Base-by-base conservation (phyloP, 2,797 vertebrate species). In the Cuculus canorus region DNA sequence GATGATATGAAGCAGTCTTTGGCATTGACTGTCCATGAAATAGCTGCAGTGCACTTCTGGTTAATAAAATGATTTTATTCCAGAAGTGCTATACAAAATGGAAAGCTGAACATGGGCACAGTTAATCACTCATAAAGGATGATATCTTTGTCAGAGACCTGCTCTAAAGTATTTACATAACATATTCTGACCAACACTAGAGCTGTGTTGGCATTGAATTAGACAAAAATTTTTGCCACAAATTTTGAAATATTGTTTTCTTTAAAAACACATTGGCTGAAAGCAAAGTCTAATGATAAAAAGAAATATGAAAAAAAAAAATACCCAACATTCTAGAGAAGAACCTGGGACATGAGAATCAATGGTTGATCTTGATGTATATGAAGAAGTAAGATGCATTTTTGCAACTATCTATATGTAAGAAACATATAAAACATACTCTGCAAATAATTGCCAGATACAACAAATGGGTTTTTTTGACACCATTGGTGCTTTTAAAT, bases 391-490 rank as follows among this genome's bases (percentile, higher is more conserved):
- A 60, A 47, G 35, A 50, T 87, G 27, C 1, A 66, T 32, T 75
- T 82, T 53, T 2, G 14, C 27, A 10, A 27, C n/a, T n/a, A n/a
- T n/a, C n/a, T n/a, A n/a, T n/a, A n/a, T n/a, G 9, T 50, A 71
- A 45, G 33, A 73, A 57, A 5, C 15, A 6, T 45, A n/a, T 16
- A 57, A 80, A 88, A 37, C 30, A 25, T 4, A 11, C 10, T 48
- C 48, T 22, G 37, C 0, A 5, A 54, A 65, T 21, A 5, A 56
- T 57, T n/a, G 77, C 2, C 13, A 70, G 35, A 28, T 13, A n/a
- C 2, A 27, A 57, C 10, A 63, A 82, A 77, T 32, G 4, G n/a
- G n/a, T n/a, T 0, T 0, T 76, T 87, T 71, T 77, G 7, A 17
- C 13, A 86, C 25, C 16, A 1, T 8, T 52, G 30, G 13, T 13